Base-by-base conservation (phyloP, 2,888 invertebrate species). In the Lacanobia oleracea region DNA sequence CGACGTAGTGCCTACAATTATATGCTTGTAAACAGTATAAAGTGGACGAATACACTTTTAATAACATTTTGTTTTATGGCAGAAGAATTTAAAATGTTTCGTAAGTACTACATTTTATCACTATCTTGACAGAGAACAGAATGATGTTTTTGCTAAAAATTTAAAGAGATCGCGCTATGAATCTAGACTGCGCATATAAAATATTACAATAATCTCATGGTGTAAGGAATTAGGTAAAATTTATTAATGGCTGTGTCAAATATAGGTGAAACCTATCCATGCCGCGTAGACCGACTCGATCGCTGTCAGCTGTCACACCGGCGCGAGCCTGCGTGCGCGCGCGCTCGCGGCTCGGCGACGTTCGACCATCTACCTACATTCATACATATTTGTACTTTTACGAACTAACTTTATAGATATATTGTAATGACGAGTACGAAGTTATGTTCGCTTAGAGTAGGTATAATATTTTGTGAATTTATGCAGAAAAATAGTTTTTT, bases 1-100 rank as follows among this genome's bases (percentile, higher is more conserved):
- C 92, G 95, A 96, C 93, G 96, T 96, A 96, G 97, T 97, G 97
- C 97, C 97, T 97, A 97, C 96, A 96, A 96, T 93, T 94, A 94
- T 93, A 94, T 94, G 95, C 95, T 95, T 95, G 90, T 93, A 91
- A 91, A 92, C 93, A 93, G 91, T 91, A 86, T 91, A 90, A 91
- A 91, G 90, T 90, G 84, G 89, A 89, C 86, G 72, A 91, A 82
- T 86, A 89, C 88, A 91, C 87, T 80, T 79, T 73, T 84, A 81
- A 69, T 74, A 74, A 76, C 77, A 78, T 87, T 88, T 88, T 81
- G 75, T 87, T 89, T 89, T 83, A 88, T 86, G 83, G 86, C 90
- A 89, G 85, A 86, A 72, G 83, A 87, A 88, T 87, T 87, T 87
- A 82, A 88, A 85, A 84, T 72, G 75, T 88, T 90, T 83, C 86